Evolutionary conservation across 2,113 vertebrate species (phyloP).

Genomic region (Xiphias gladius): DNA sequence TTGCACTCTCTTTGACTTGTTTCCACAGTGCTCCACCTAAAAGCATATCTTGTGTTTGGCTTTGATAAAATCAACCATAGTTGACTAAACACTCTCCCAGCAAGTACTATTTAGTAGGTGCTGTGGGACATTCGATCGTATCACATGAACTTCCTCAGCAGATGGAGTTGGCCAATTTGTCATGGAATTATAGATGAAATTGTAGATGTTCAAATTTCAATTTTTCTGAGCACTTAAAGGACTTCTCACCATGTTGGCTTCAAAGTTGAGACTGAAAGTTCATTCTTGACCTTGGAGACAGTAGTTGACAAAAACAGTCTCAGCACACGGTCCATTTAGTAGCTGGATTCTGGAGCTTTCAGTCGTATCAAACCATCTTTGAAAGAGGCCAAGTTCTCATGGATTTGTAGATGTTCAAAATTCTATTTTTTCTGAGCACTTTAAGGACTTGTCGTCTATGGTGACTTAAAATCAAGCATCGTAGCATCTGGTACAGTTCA

Average conservation of each 20-base stretch:
- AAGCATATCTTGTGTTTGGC: neutral
- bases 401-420: neutral
- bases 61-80: neutral
- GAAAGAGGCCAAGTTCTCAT: neutral
- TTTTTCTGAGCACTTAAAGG: neutral
- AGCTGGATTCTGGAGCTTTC: neutral
- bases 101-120: neutral
- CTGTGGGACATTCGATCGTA: neutral
- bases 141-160: too few species aligned
- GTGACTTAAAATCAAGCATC: neutral
- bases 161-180: too few species aligned
- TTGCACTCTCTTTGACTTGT: too few species aligned
- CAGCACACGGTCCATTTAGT: neutral
- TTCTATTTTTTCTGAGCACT: neutral
- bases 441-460: neutral
- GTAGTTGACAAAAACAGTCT: neutral
- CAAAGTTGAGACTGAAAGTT: neutral
- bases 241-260: neutral
- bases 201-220: neutral
- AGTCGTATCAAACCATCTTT: neutral
- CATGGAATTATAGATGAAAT: neutral
- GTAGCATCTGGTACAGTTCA: neutral
- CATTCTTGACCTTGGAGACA: neutral
- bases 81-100: neutral
- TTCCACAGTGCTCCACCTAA: too few species aligned